These are phyloP conservation scores for Hyla sarda DNA, from an alignment of 2,113 vertebrate genomes.

Conservation along the genomic window DNA sequence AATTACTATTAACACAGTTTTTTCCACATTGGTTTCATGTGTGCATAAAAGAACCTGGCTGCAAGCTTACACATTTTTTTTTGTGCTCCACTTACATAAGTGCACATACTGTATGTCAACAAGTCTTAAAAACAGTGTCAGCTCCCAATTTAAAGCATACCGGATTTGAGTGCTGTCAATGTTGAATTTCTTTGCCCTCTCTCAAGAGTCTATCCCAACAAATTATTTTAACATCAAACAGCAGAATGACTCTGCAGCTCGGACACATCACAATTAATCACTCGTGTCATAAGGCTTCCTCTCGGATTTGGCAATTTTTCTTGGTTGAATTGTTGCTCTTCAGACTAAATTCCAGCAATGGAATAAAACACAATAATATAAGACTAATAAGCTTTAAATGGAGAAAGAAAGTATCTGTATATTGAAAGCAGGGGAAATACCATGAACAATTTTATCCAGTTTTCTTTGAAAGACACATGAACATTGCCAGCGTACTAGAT, in stretches of 20 bases:
- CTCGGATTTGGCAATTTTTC: not conserved
- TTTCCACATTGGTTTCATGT: too few relatives aligned
- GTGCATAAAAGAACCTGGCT: too few relatives aligned
- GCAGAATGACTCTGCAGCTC: not conserved
- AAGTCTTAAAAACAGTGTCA: not conserved
- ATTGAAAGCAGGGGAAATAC: not conserved
- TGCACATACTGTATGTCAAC: not conserved
- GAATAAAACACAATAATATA: slow-evolving; percentile 9
- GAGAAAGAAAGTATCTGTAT: not conserved
- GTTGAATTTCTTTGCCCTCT: not conserved
- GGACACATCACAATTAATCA: not conserved
- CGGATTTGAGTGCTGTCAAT: not conserved
- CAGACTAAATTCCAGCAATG: not conserved
- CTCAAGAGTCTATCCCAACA: not conserved
- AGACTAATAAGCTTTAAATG: not conserved
- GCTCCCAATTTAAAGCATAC: not conserved
- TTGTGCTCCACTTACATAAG: not conserved
- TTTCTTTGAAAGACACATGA: slow-evolving; percentile 12
- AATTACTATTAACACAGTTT: too few relatives aligned
- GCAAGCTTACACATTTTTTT: not conserved
- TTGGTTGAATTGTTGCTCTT: not conserved
- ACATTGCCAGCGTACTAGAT: not conserved
- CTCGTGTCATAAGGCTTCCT: not conserved
- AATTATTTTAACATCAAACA: not conserved
- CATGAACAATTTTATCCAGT: slow-evolving; percentile 13